Conservation (phyloP, 2,113 vertebrate genomes). For the Miniopterus natalensis region DNA sequence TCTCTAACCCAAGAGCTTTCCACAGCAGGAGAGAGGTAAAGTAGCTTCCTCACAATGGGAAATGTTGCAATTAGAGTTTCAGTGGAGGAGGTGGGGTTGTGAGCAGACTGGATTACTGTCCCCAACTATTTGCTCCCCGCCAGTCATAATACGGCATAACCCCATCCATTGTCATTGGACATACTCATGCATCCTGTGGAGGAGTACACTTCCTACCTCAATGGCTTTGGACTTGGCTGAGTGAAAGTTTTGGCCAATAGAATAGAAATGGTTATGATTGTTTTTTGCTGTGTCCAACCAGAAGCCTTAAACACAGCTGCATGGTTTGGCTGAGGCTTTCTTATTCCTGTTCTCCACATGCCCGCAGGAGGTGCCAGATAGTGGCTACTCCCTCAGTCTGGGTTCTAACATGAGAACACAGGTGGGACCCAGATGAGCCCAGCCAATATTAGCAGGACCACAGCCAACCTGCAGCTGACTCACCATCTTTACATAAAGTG, state of each 20-base stretch:
- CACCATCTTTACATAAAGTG: background rate
- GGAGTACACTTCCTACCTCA: background rate
- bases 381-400: background rate
- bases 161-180: background rate
- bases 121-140: background rate
- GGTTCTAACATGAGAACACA: background rate
- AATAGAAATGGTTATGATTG: background rate
- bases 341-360: background rate
- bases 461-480: background rate
- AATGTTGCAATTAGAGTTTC: background rate
- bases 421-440: background rate
- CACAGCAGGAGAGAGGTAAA: background rate
- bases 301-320: background rate
- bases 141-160: background rate
- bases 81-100: background rate
- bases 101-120: background rate
- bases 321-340: background rate
- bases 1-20: background rate
- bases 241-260: background rate
- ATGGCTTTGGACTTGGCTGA: background rate
- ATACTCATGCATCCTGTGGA: background rate
- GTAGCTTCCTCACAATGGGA: background rate
- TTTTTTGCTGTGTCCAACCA: background rate
- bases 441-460: background rate
- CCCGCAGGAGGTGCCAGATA: background rate